Evolutionary conservation across 2,797 vertebrate genomes (phyloP).

Genomic region (Cetoscarus ocellatus): DNA sequence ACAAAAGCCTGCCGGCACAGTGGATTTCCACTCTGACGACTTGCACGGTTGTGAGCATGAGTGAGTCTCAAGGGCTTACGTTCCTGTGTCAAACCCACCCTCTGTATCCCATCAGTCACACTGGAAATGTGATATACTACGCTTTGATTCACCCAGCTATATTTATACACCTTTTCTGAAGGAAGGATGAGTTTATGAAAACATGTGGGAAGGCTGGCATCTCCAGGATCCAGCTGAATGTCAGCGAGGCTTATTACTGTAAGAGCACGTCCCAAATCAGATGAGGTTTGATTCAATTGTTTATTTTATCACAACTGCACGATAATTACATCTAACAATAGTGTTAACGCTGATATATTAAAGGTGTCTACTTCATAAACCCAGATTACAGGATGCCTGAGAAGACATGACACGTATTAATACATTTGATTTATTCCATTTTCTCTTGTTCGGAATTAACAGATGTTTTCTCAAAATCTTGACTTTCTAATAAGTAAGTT

Average conservation of each 20-base stretch:
- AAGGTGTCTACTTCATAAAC: slow-evolving; percentile 60
- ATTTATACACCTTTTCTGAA: slow-evolving; percentile 63
- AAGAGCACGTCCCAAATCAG: slow-evolving; percentile 45
- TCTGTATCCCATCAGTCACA: slow-evolving; percentile 50
- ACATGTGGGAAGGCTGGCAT: slow-evolving; percentile 32
- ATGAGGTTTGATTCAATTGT: slow-evolving; percentile 42
- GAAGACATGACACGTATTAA: no score
- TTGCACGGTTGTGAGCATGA: slow-evolving; percentile 33
- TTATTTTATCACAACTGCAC: slow-evolving; percentile 56
- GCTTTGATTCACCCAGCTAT: slow-evolving; percentile 57
- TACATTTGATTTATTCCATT: no score
- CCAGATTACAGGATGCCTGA: not conserved
- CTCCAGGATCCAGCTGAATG: slow-evolving; percentile 33
- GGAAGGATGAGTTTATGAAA: slow-evolving; percentile 50
- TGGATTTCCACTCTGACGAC: slow-evolving; percentile 40
- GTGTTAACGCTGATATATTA: slow-evolving; percentile 56
- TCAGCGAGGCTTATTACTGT: slow-evolving; percentile 36
- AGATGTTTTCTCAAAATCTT: no score
- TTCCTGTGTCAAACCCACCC: slow-evolving; percentile 48
- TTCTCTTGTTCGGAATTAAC: no score
- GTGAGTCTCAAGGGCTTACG: slow-evolving; percentile 52
- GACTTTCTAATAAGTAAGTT: no score
- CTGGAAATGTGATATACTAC: slow-evolving; percentile 54
- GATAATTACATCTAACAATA: slow-evolving; percentile 67
- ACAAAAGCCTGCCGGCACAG: slow-evolving; percentile 33